Evolutionary conservation across 2,113 vertebrate species (phyloP), one percentile per base, ranked within the genome.

Genomic region (Peromyscus leucopus): DNA sequence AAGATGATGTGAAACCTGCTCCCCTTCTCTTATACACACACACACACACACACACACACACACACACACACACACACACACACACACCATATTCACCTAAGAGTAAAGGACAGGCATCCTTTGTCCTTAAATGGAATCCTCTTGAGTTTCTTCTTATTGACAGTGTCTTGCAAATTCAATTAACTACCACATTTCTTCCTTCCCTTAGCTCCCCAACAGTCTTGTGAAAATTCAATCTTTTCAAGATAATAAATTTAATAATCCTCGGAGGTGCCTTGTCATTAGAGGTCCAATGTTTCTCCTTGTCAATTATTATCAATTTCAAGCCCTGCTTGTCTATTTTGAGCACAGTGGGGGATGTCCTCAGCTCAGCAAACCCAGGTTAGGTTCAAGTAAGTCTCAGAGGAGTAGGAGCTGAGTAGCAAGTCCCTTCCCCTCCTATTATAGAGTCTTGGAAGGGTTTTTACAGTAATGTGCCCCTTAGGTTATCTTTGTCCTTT

Each of bases 351-450:
- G 96, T 59, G 59, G 90, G 96, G 95, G 71, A 96, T 97, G 69
- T 95, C 63, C 72, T 87, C 95, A 90, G 4, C 42, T 98, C 31
- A 90, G 93, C 82, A 96, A 98, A 96, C 76, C 39, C 90, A 92
- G 74, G 46, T 74, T 93, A 55, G 63, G 42, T 94, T 88, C 78
- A 98, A 92, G 97, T 97, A 98, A 97, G 76, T 96, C 57, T 90
- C 22, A 92, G 57, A 57, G 80, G 15, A 91, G 89, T 85, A 90
- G 31, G 1, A 97, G 74, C 93, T 96, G 96, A 98, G 82, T 84
- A 97, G 94, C 7, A 93, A 92, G 98, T 98, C 98, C 92, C 83
- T 97, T 96, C 51, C 93, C 61, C 69, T 93, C 39, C 96, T 96
- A 93, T 91, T 95, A 97, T 95, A 95, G 92, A 96, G 96, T 96